Conservation (phyloP, 2,113 vertebrate species). For the Scopus umbretta region DNA sequence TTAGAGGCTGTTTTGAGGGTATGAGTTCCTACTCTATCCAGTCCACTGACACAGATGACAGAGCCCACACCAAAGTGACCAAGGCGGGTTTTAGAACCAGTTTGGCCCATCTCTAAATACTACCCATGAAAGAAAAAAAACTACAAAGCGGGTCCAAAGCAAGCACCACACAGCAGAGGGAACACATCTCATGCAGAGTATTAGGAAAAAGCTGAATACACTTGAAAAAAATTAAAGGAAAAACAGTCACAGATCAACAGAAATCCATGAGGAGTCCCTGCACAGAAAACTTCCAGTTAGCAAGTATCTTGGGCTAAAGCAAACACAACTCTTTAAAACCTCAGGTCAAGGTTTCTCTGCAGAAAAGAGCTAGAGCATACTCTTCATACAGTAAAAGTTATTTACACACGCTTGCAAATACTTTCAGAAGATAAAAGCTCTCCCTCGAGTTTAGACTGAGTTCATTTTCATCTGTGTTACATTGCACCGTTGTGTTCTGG, state of each 20-base stretch:
- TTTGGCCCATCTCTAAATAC: slow-evolving; percentile 41
- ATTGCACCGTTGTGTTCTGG: not conserved
- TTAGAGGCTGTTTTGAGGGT: not conserved
- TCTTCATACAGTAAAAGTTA: not conserved
- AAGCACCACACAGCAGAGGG: slow-evolving; percentile 54
- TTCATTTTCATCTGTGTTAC: not conserved
- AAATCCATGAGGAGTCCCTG: slow-evolving; percentile 30
- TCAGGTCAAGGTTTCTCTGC: slow-evolving; percentile 16
- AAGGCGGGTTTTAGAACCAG: not conserved
- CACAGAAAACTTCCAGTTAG: slow-evolving; percentile 49
- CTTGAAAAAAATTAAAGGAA: slow-evolving; percentile 54
- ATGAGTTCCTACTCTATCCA: not conserved
- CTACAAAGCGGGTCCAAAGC: slow-evolving; percentile 18
- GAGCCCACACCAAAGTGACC: slow-evolving; percentile 9
- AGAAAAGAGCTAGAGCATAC: slow-evolving; percentile 9
- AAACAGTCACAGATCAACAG: slow-evolving; percentile 60
- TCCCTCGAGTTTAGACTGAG: not conserved
- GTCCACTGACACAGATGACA: not conserved
- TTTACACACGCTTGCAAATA: not conserved
- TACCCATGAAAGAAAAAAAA: not conserved
- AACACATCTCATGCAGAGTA: slow-evolving; percentile 66
- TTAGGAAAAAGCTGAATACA: slow-evolving; percentile 51
- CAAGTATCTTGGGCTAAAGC: not conserved
- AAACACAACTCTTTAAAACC: slow-evolving; percentile 12
- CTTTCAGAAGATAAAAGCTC: not conserved